A percentile compares a stretch with the other conserved stretches of the same genome.
Evolutionary conservation across 2,888 invertebrate genomes (phyloP).

Genomic region (Pseudoips prasinana): DNA sequence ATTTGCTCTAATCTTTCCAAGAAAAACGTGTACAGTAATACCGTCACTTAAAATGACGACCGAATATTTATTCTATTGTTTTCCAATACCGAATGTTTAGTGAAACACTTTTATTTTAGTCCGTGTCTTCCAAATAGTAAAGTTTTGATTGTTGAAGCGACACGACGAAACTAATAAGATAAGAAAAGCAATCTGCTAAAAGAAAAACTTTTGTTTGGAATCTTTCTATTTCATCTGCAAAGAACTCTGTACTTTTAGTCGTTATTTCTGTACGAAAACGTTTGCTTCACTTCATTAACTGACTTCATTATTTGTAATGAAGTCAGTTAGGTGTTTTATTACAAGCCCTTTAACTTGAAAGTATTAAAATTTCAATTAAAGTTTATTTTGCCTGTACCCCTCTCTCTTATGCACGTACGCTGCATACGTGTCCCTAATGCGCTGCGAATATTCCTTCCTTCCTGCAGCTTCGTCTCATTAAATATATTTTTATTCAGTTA

Average conservation of each 20-base stretch:
- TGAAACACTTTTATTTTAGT: constrained; percentile 16
- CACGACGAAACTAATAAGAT: constrained; percentile 33
- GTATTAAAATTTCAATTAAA: too few species aligned
- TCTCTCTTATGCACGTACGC: too few species aligned
- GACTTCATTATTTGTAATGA: too few species aligned
- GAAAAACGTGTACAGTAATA: background rate
- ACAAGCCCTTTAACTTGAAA: too few species aligned
- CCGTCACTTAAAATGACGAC: constrained; percentile 1
- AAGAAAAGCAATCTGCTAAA: constrained; percentile 43
- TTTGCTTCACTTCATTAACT: constrained; percentile 1
- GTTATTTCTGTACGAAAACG: background rate
- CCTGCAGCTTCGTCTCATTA: too few species aligned
- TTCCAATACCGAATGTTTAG: constrained; percentile 1
- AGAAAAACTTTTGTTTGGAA: constrained; percentile 43
- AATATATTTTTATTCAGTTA: too few species aligned
- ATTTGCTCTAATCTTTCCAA: too few species aligned
- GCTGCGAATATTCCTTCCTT: too few species aligned
- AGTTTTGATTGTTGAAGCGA: constrained; percentile 50
- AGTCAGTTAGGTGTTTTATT: too few species aligned
- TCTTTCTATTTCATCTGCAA: constrained; percentile 46
- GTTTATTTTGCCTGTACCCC: too few species aligned
- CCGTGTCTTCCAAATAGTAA: constrained; percentile 32
- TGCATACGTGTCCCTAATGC: too few species aligned
- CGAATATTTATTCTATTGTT: constrained; percentile 8
- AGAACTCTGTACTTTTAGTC: constrained; percentile 23